These are phyloP conservation scores for Acrocephalus kingi DNA, from an alignment of 2,113 vertebrate genomes.

Conservation along the genomic window DNA sequence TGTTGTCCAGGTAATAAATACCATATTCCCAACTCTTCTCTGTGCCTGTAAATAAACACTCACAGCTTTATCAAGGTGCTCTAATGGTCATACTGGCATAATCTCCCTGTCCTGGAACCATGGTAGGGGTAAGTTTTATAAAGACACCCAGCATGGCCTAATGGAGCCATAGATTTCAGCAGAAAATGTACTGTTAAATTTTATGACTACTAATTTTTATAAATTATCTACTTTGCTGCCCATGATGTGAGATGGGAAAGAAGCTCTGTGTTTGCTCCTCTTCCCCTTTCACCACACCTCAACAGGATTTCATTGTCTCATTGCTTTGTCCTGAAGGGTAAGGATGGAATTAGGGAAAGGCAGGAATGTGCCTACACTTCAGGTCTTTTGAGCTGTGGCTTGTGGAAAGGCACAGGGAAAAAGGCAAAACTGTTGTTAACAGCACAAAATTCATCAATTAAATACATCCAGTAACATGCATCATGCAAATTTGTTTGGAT, in stretches of 20 bases:
- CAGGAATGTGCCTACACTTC: not conserved
- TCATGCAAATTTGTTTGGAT: not conserved
- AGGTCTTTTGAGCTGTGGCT: not conserved
- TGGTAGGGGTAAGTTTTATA: not conserved
- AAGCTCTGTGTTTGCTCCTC: not conserved
- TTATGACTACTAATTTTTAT: not conserved
- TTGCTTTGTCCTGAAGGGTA: not conserved
- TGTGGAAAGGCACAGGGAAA: not conserved
- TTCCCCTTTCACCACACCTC: not conserved
- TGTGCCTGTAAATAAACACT: not conserved
- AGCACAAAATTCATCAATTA: not conserved
- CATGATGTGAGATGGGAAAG: rapidly evolving
- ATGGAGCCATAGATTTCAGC: not conserved
- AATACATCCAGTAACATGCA: not conserved
- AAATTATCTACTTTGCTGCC: not conserved
- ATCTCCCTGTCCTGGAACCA: not conserved
- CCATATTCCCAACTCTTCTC: not conserved
- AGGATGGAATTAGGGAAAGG: not conserved
- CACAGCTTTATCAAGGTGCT: not conserved
- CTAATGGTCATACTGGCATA: not conserved
- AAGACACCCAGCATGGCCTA: not conserved
- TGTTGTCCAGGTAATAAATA: not conserved
- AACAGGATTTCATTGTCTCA: not conserved
- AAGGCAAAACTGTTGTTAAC: not conserved
- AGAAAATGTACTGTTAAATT: not conserved